A percentile compares a stretch with the other conserved stretches of the same genome.
Evolutionary conservation across 92 coral and sea anemone genomes (phyloP).

Genomic region (Scolanthus callimorphus): DNA sequence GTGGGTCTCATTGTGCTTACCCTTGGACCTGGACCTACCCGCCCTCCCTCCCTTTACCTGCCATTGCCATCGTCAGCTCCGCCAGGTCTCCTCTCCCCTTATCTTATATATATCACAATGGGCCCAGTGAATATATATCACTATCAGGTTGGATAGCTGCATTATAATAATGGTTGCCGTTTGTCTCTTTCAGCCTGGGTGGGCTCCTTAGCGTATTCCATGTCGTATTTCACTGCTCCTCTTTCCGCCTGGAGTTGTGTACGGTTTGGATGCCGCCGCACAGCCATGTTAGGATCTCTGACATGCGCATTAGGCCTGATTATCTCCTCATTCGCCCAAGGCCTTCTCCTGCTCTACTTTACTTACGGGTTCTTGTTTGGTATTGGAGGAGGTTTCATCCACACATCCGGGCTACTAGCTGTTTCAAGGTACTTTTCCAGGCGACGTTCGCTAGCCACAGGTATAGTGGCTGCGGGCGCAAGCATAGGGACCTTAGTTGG

Average conservation of each 20-base stretch:
- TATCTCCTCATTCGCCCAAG: constrained; percentile 34
- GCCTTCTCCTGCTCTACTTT: constrained; percentile 25
- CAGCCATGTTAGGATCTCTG: constrained; percentile 34
- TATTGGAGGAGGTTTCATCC: constrained; percentile 39
- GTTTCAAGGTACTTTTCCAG: constrained; percentile 45
- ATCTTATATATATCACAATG: no score
- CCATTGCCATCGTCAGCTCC: no score
- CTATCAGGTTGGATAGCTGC: no score
- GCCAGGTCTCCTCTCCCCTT: no score
- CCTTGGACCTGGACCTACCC: no score
- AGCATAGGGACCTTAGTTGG: constrained; percentile 51
- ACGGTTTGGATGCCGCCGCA: constrained; percentile 35
- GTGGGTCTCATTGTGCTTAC: no score
- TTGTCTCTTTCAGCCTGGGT: constrained; percentile 49
- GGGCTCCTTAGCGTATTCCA: constrained; percentile 40
- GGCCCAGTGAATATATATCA: no score
- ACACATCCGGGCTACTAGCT: constrained; percentile 33
- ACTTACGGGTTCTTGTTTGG: constrained; percentile 55
- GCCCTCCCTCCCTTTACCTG: no score
- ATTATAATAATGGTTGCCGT: no score
- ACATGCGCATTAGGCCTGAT: constrained; percentile 29
- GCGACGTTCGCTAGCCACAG: constrained; percentile 55
- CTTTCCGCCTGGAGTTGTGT: constrained; percentile 28
- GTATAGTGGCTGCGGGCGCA: constrained; percentile 50
- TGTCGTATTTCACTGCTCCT: constrained; percentile 31